Evolutionary conservation across 2,797 vertebrate species (phyloP).

Genomic region (Bovichtus diacanthus): DNA sequence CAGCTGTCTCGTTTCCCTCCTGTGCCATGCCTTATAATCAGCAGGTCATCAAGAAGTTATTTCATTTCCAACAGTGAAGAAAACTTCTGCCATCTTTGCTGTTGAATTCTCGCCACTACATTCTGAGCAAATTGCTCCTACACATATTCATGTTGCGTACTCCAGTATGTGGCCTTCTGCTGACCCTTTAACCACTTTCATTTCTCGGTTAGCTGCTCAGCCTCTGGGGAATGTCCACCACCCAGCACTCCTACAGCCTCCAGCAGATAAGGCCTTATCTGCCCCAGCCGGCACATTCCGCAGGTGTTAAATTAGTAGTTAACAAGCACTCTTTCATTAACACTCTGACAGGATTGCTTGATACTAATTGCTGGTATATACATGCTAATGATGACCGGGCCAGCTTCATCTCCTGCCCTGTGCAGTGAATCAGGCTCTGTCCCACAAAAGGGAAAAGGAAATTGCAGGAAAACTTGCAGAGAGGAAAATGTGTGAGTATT

Average conservation of each 20-base stretch:
- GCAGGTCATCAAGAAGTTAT: conserved; percentile 16
- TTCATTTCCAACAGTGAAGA: not conserved
- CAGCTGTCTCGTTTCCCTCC: conserved; percentile 52
- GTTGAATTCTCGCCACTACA: not conserved
- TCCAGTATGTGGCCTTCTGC: conserved; percentile 37
- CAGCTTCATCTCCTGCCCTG: not conserved
- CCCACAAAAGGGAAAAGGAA: not conserved
- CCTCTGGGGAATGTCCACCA: conserved; percentile 58
- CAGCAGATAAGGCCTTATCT: conserved; percentile 62
- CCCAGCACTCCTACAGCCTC: conserved; percentile 49
- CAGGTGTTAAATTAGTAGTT: conserved; percentile 58
- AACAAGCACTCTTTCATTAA: conserved; percentile 53
- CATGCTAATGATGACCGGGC: not conserved
- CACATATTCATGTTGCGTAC: not conserved
- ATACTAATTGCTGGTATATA: conserved; percentile 33
- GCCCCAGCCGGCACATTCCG: conserved; percentile 21
- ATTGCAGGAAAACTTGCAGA: not conserved
- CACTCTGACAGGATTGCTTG: conserved; percentile 12
- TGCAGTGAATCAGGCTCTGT: not conserved
- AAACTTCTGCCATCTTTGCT: not conserved
- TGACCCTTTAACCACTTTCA: conserved; percentile 58
- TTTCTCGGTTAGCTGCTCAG: conserved; percentile 55
- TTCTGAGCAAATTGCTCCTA: not conserved
- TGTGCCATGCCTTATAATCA: conserved; percentile 1
- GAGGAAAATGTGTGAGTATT: conserved; percentile 3